These are phyloP conservation scores for Caprella mutica DNA, from an alignment of 2,888 invertebrate species.

Conservation along the genomic window DNA sequence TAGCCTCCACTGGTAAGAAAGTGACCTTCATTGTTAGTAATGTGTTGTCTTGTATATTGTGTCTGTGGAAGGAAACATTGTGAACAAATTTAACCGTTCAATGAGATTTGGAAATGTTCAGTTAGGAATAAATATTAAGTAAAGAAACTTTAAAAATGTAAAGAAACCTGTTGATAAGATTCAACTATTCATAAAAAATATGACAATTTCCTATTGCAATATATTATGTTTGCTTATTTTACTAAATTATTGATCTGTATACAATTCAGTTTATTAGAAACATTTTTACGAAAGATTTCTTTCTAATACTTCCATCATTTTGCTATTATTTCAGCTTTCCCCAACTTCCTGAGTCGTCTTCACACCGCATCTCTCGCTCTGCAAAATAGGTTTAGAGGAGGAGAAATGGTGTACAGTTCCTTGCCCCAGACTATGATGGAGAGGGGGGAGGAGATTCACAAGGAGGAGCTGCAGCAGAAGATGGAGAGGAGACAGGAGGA, in stretches of 20 bases:
- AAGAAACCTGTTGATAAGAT: neutral
- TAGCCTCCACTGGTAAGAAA: slow-evolving; percentile 44
- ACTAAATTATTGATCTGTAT: too few species aligned
- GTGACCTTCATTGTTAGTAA: neutral
- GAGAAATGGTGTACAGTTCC: slow-evolving; percentile 23
- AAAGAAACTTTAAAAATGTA: too few species aligned
- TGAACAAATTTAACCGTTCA: too few species aligned
- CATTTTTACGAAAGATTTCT: neutral
- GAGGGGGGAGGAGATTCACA: neutral
- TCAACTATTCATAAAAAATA: too few species aligned
- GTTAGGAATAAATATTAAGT: too few species aligned
- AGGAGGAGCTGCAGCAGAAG: neutral
- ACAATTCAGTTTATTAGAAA: too few species aligned
- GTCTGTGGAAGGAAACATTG: neutral
- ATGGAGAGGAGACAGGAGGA: neutral
- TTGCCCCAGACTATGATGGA: slow-evolving; percentile 17
- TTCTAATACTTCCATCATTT: neutral
- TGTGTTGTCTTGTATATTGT: neutral
- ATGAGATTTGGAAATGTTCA: too few species aligned
- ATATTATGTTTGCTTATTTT: too few species aligned
- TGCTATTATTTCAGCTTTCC: slow-evolving; percentile 23
- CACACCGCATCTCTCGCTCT: slow-evolving; percentile 28
- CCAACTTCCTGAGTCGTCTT: slow-evolving; percentile 25
- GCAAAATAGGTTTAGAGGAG: slow-evolving; percentile 17
- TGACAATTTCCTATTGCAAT: too few species aligned